These are phyloP conservation scores for Ranitomeya imitator DNA, from an alignment of 2,113 vertebrate genomes.

Conservation along the genomic window DNA sequence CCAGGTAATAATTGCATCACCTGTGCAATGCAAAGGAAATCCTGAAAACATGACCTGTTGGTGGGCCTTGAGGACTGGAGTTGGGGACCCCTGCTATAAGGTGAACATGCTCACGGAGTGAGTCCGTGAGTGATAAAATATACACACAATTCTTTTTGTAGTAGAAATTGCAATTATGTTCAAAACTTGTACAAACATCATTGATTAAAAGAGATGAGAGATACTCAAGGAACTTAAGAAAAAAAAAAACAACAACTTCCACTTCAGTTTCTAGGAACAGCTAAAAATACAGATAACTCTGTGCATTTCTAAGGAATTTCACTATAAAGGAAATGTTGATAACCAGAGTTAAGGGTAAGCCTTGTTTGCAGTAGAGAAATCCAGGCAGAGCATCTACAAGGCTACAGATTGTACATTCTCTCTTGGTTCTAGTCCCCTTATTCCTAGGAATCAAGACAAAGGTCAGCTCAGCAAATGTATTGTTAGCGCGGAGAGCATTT, in stretches of 20 bases:
- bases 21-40: too few species aligned
- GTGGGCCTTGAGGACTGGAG: too few species aligned
- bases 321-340: not conserved
- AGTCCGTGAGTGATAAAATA: too few species aligned
- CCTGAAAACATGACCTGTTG: too few species aligned
- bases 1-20: too few species aligned
- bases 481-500: not conserved
- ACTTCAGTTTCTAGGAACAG: not conserved
- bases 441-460: not conserved
- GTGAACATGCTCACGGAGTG: too few species aligned
- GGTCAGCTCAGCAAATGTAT: not conserved
- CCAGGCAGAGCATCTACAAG: too few species aligned
- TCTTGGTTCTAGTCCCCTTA: not conserved
- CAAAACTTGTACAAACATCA: too few species aligned
- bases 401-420: not conserved
- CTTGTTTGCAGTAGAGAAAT: not conserved
- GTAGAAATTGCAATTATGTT: too few species aligned
- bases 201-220: too few species aligned
- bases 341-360: not conserved
- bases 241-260: not conserved
- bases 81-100: too few species aligned
- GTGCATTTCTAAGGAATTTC: constrained; percentile 20
- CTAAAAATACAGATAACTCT: not conserved
- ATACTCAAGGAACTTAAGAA: not conserved
- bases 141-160: too few species aligned